Percentiles rank a stretch among this genome's conserved stretches.
Evolutionary conservation across 2,797 vertebrate genomes (phyloP).

Genomic region (Craterocephalus amniculus): DNA sequence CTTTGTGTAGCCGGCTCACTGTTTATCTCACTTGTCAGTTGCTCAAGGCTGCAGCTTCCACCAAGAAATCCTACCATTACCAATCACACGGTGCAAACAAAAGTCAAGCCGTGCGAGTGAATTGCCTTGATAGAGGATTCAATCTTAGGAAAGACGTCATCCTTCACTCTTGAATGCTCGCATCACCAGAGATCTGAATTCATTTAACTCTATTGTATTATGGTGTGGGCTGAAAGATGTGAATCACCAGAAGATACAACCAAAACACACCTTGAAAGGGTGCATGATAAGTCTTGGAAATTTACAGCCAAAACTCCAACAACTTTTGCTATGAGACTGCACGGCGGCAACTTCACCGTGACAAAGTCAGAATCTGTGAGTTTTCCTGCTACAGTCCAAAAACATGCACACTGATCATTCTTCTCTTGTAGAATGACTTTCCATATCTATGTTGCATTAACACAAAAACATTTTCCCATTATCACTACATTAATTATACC

Average conservation of each 20-base stretch:
- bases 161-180: constrained; percentile 8
- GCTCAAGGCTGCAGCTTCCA: constrained; percentile 1
- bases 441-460: no score
- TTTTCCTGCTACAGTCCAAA: not conserved
- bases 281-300: not conserved
- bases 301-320: not conserved
- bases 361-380: not conserved
- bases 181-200: not conserved
- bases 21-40: not conserved
- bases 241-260: constrained; percentile 32
- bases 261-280: constrained; percentile 4
- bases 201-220: constrained; percentile 13
- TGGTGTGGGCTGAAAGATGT: constrained; percentile 19
- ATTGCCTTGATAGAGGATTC: not conserved
- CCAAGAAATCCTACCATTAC: constrained; percentile 3
- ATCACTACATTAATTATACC: no score
- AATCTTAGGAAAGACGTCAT: constrained; percentile 9
- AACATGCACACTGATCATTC: not conserved
- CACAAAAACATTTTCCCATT: no score
- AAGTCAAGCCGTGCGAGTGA: constrained; percentile 3
- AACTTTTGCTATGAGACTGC: not conserved
- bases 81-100: constrained; percentile 8
- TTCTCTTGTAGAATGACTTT: no score
- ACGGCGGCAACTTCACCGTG: not conserved
- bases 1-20: constrained; percentile 5